Base-by-base conservation (phyloP, 2,113 vertebrate genomes). In the Cyprinodon variegatus region DNA sequence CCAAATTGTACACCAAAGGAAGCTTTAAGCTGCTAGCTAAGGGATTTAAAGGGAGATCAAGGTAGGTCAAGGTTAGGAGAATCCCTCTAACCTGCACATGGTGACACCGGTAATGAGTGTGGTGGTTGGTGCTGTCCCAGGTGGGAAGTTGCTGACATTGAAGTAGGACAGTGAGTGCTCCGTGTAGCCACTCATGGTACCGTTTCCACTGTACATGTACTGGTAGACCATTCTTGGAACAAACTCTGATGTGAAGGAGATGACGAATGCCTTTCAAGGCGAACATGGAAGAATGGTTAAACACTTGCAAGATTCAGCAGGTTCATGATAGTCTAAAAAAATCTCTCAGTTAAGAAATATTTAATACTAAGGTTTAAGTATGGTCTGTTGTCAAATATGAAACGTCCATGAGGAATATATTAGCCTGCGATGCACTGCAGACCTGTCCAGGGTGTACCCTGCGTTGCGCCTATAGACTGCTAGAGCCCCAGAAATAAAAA, bases 131-230 rank as follows among this genome's bases (percentile, higher is more conserved):
- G 96, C 96, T 0, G 96, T 96, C 41, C 96, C 96, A 17, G 92
- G 83, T 72, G 95, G 94, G 86, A 99, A 96, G 88, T 98, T 96
- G 72, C 95, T 98, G 88, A 97, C 92, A 17, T 99, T 98, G 89
- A 99, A 99, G 89, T 96, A 98, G 60, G 98, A 97, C 65, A 99
- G 96, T 0, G 98, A 98, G 83, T 99, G 97, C 85, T 99, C 97
- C 73, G 96, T 94, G 89, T 96, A 99, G 88, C 98, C 98, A 5
- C 96, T 96, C 95, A 99, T 95, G 78, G 96, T 97, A 65, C 98
- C 96, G 4, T 97, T 96, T 72, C 92, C 90, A 70, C 98, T 99
- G 89, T 97, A 99, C 69, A 96, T 95, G 69, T 97, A 99, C 87
- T 96, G 97, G 89, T 96, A 99, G 84, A 99, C 94, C 64, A 99